Evolutionary conservation across 2,888 invertebrate genomes (phyloP), one percentile per base, ranked within the genome.

Genomic region (Leptothorax acervorum): DNA sequence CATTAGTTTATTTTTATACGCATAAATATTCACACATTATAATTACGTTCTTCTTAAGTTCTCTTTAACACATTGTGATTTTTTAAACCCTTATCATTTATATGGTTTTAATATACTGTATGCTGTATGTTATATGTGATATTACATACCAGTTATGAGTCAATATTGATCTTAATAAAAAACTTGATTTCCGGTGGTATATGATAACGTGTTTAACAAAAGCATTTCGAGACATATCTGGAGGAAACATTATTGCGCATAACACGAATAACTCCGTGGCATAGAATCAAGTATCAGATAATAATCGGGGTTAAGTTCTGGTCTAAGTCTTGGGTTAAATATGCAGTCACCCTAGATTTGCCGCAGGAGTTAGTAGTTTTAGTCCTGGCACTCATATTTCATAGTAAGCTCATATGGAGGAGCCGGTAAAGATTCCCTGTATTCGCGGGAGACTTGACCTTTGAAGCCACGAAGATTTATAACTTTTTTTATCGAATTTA

Each of bases 301-400:
- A 35, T 81, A 81, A 81, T 81, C 79, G 48, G n/a, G 60, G 71
- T 81, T 81, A 71, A 81, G 31, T 71, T 81, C 48, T 15, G 39
- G 79, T 81, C 12, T 81, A 60, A 79, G 71, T 71, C 79, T 79
- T 48, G 15, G 60, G 79, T 81, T 81, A 81, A 81, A 60, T 39
- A 60, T 35, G 35, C 48, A 71, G 60, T 62, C 60, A 81, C 48
- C 79, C 48, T 60, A 81, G 79, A 81, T 81, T 81, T 81, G 60
- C 57, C 35, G 48, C 71, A 60, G 5, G 57, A 81, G 51, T 71
- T 71, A 60, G 70, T 60, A 71, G 60, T 71, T 79, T 71, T 81
- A 60, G 28, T 71, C 39, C 23, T 39, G 39, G 4, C 55, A 57
- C 60, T 81, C 79, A 71, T 71, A 60, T 51, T 81, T 81, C 71